These are phyloP conservation scores for Stegophylla sp. DNA, from an alignment of 2,888 invertebrate genomes.

Conservation along the genomic window DNA sequence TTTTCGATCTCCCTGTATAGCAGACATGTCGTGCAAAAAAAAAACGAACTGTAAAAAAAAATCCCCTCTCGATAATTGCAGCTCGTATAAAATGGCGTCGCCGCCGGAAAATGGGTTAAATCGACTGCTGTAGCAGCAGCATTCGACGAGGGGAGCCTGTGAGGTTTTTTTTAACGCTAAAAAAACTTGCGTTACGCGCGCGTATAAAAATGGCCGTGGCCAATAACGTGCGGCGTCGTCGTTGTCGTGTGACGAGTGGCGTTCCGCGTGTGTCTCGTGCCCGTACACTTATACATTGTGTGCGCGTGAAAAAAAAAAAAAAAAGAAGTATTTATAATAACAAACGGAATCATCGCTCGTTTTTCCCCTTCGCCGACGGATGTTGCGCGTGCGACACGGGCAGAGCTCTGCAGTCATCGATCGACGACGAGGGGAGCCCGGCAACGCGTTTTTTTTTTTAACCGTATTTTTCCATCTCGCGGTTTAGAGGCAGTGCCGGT, in stretches of 20 bases:
- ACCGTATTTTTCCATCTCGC: no score
- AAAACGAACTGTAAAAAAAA: slow-evolving; percentile 38
- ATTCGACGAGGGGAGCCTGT: background rate
- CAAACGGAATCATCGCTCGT: background rate
- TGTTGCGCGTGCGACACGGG: slow-evolving; percentile 7
- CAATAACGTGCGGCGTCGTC: slow-evolving; percentile 29
- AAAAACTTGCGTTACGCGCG: slow-evolving; percentile 18
- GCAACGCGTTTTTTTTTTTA: no score
- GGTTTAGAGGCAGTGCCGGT: no score
- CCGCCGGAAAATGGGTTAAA: slow-evolving; percentile 47
- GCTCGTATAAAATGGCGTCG: background rate
- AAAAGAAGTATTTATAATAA: no score
- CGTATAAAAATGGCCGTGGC: slow-evolving; percentile 40
- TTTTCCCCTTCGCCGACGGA: slow-evolving; percentile 46
- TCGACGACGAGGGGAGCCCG: no score
- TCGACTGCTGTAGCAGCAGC: background rate
- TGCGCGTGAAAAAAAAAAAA: slow-evolving; percentile 9
- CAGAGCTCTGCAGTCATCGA: no score
- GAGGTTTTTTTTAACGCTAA: slow-evolving; percentile 44
- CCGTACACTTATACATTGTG: background rate
- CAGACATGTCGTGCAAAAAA: no score
- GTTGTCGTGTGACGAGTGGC: background rate
- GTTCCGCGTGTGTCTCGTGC: slow-evolving; percentile 2
- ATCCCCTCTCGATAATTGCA: slow-evolving; percentile 13
- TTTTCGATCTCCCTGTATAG: no score